Evolutionary conservation across 2,113 vertebrate species (phyloP).

Genomic region (Lophochroa leadbeateri): DNA sequence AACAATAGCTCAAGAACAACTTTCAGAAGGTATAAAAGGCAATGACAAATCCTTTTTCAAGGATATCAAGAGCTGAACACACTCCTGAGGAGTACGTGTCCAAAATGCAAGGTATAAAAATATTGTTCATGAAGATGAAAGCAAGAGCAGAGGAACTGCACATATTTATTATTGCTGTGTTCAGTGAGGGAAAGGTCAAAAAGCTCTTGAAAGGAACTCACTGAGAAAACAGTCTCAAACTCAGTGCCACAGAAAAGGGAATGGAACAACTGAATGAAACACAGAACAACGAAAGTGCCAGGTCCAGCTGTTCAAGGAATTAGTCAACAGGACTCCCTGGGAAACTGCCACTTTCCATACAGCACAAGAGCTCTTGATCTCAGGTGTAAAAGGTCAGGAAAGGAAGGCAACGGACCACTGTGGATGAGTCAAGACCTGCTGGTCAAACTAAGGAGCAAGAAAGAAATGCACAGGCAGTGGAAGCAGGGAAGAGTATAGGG

Average conservation of each 20-base stretch:
- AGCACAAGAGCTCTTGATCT: background rate
- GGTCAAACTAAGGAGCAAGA: background rate
- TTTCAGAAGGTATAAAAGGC: background rate
- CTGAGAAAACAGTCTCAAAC: background rate
- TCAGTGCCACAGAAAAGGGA: background rate
- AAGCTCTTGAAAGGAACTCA: background rate
- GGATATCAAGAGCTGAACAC: background rate
- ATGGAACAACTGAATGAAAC: background rate
- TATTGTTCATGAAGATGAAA: background rate
- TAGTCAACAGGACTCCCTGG: background rate
- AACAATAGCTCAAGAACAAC: background rate
- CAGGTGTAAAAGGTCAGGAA: background rate
- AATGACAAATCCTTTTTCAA: background rate
- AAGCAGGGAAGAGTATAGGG: background rate
- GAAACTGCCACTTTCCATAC: background rate
- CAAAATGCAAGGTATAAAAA: background rate
- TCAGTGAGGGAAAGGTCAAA: background rate
- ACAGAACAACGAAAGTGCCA: background rate
- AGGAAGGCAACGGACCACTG: background rate
- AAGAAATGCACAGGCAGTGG: background rate
- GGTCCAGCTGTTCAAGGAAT: background rate
- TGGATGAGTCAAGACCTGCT: background rate
- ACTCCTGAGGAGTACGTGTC: background rate
- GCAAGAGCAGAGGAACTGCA: background rate
- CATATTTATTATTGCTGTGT: background rate